Conservation (phyloP, 2,113 vertebrate genomes). For the Cnemophilus loriae region DNA sequence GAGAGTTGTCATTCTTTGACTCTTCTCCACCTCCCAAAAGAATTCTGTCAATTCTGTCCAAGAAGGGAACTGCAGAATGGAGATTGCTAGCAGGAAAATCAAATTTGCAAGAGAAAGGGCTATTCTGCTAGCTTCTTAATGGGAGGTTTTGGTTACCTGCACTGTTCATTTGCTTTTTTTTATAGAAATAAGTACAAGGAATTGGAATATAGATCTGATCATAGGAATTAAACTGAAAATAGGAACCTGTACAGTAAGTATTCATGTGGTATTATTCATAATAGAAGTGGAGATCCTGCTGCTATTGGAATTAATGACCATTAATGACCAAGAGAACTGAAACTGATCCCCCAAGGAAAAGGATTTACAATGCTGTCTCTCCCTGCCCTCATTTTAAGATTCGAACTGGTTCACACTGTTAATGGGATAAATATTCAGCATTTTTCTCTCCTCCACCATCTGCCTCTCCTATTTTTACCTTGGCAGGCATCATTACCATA, state of each 20-base stretch:
- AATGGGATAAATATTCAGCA: slow-evolving; percentile 7
- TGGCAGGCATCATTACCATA: background rate
- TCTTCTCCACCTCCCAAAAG: background rate
- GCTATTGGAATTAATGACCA: background rate
- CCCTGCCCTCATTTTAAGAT: background rate
- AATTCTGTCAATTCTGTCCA: background rate
- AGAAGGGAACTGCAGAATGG: background rate
- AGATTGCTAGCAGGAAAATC: background rate
- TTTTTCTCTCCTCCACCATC: background rate
- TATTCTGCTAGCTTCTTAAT: background rate
- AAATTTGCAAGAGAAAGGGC: background rate
- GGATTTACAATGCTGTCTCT: background rate
- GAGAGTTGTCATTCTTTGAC: background rate
- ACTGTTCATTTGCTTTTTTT: background rate
- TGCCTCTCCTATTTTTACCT: background rate
- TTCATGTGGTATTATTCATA: background rate
- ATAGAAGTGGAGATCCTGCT: background rate
- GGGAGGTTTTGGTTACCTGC: background rate
- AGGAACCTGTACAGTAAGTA: background rate
- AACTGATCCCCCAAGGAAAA: background rate
- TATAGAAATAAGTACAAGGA: background rate
- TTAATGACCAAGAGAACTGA: background rate
- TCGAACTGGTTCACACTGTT: background rate
- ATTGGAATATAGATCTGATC: background rate
- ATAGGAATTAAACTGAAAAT: background rate